Evolutionary conservation across 1,140 invertebrate genomes (phyloP).

Genomic region (Scaptomyza pallida): DNA sequence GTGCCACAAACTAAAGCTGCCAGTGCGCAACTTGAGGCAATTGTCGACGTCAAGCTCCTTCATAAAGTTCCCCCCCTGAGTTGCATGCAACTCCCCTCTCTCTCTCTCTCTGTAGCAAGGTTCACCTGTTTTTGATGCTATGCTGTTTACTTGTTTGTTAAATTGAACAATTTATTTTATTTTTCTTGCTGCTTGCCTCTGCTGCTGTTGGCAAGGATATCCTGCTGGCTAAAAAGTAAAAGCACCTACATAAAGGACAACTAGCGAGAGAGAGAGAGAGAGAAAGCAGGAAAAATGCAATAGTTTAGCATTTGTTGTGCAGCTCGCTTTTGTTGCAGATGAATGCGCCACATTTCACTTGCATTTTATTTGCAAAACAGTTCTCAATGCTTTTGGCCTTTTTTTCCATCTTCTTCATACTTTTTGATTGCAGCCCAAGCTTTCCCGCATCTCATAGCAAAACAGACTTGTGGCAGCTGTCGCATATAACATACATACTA

Average conservation of each 20-base stretch:
- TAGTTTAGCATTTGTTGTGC: constrained; percentile 78
- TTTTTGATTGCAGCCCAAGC: not conserved
- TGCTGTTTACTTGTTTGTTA: constrained; percentile 40
- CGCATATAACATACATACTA: not conserved
- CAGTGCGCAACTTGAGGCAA: constrained; percentile 13
- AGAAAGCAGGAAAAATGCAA: constrained; percentile 50
- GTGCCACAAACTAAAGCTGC: not conserved
- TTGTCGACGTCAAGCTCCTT: constrained; percentile 1
- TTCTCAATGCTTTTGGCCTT: constrained; percentile 49
- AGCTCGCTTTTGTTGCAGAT: constrained; percentile 64
- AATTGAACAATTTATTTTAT: constrained; percentile 56
- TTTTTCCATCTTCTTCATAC: too few species aligned
- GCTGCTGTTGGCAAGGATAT: constrained; percentile 30
- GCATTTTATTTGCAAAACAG: constrained; percentile 74
- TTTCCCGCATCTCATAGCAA: not conserved
- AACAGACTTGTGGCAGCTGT: constrained; percentile 10
- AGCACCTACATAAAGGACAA: constrained; percentile 50
- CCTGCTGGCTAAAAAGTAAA: constrained; percentile 36
- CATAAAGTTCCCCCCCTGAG: too few species aligned
- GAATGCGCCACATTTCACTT: constrained; percentile 77
- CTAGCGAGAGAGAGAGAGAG: constrained; percentile 4
- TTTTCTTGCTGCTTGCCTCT: constrained; percentile 12
- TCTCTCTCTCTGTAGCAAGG: too few species aligned
- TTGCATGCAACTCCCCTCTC: too few species aligned
- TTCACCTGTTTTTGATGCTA: constrained; percentile 17